phyloP scores from a whole-genome alignment of 2,888 invertebrate species.

The Dryadula phaetusa region DNA sequence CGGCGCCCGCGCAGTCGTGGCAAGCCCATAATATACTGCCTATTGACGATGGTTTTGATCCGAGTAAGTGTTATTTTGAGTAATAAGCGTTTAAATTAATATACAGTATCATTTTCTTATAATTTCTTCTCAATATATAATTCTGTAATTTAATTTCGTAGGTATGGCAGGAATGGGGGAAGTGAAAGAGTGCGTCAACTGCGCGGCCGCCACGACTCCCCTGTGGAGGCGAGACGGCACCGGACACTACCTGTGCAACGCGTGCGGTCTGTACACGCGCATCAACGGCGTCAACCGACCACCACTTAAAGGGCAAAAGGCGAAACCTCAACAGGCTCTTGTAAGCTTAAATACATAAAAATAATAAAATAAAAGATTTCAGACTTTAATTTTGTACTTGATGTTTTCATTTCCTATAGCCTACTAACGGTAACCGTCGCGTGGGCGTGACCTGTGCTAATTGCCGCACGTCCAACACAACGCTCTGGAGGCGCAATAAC shows the following conservation, averaged over 20 bases:
- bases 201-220: constrained; percentile 94
- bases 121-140: not conserved
- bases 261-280: constrained; percentile 96
- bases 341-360: constrained; percentile 52
- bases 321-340: constrained; percentile 86
- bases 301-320: constrained; percentile 86
- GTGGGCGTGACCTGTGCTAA: constrained; percentile 96
- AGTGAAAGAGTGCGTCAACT: constrained; percentile 96
- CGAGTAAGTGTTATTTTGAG: constrained; percentile 61
- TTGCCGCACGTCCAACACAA: constrained; percentile 96
- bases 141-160: constrained; percentile 42
- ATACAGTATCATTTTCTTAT: not conserved
- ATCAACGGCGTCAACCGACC: constrained; percentile 91
- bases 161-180: constrained; percentile 83
- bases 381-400: too few relatives aligned
- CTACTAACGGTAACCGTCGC: constrained; percentile 85
- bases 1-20: constrained; percentile 76
- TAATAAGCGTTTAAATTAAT: not conserved
- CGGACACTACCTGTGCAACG: constrained; percentile 99
- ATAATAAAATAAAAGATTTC: too few relatives aligned
- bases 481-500: constrained; percentile 97
- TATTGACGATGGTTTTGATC: constrained; percentile 80
- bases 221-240: constrained; percentile 99
- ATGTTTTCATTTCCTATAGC: constrained; percentile 54
- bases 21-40: constrained; percentile 71